A percentile compares a stretch with the other conserved stretches of the same genome.
These are phyloP conservation scores for Ictalurus punctatus DNA, from an alignment of 2,113 vertebrate species.

Conservation along the genomic window DNA sequence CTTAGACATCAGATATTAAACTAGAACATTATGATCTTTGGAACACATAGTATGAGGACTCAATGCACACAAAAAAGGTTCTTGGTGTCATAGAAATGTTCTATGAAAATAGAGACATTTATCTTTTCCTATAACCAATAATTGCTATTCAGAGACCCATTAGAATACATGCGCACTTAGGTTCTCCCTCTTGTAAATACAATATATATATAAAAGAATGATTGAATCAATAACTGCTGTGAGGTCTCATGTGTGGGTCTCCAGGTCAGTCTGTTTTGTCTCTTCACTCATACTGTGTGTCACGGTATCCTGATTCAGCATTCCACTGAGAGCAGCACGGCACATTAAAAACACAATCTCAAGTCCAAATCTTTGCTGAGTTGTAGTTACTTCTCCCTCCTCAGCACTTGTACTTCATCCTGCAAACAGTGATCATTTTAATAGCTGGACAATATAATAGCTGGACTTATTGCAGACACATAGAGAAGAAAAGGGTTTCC, in stretches of 20 bases:
- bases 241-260: neutral
- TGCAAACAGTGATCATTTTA: conserved; percentile 49
- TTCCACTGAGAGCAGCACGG: neutral
- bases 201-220: neutral
- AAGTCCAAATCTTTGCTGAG: neutral
- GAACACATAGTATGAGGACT: neutral
- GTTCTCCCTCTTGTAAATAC: neutral
- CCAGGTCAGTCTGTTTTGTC: conserved; percentile 7
- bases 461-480: neutral
- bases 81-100: neutral
- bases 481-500: neutral
- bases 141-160: neutral
- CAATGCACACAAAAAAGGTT: neutral
- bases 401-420: conserved; percentile 68
- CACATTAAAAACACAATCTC: conserved; percentile 2
- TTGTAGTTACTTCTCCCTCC: conserved; percentile 55
- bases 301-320: conserved; percentile 8
- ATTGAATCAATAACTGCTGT: neutral
- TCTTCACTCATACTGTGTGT: conserved; percentile 8
- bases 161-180: neutral
- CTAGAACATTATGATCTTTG: neutral
- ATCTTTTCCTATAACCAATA: neutral
- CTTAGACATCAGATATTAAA: neutral
- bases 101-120: neutral
- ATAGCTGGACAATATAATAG: neutral